These are phyloP conservation scores for Patiria pectinifera DNA, from an alignment of 53 echinoderm and acorn worm genomes.

Conservation along the genomic window DNA sequence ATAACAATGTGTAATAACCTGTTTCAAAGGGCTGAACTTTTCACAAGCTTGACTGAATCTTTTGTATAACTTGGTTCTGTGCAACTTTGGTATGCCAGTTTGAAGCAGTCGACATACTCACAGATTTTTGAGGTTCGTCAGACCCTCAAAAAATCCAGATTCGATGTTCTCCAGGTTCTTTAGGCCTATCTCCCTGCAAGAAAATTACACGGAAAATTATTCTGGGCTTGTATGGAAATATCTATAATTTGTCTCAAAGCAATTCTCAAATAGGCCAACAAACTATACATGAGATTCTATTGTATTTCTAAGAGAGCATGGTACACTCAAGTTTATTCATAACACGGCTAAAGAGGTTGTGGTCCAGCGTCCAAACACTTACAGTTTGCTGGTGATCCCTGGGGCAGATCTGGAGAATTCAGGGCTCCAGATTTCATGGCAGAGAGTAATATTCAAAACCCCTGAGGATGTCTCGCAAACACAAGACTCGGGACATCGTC, in stretches of 20 bases:
- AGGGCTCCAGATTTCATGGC: background rate
- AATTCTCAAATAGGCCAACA: no score
- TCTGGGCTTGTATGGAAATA: background rate
- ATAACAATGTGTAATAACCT: no score
- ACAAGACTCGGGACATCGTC: conserved; percentile 2
- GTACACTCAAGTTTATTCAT: background rate
- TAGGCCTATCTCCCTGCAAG: background rate
- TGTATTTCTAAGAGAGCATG: no score
- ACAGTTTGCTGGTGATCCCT: conserved; percentile 16
- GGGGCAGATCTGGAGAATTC: conserved; percentile 22
- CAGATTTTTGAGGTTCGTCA: conserved; percentile 17
- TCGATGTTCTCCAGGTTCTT: background rate
- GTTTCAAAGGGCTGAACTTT: no score
- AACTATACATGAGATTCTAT: no score
- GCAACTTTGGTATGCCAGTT: no score
- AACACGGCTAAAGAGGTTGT: background rate
- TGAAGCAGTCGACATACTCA: background rate
- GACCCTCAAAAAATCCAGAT: conserved; percentile 35
- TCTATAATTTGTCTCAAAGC: background rate
- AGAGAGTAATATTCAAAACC: background rate
- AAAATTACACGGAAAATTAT: background rate
- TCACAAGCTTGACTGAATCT: no score
- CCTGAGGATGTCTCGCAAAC: background rate
- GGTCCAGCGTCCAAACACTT: background rate
- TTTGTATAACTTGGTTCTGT: no score